Conservation (phyloP, 2,888 invertebrate species). For the Andrena praecox region DNA sequence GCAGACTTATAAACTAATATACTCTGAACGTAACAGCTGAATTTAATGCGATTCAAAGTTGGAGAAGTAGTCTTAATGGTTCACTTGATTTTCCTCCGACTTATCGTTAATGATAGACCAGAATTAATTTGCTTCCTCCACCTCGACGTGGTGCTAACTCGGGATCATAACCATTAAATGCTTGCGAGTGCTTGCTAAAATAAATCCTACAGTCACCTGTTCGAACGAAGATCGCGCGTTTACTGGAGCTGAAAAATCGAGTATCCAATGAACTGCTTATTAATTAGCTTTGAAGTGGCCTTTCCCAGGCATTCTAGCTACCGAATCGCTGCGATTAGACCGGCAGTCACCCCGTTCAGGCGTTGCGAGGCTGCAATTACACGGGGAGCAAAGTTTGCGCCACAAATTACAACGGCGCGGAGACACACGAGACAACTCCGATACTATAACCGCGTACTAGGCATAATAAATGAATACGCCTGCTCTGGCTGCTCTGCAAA, state of each 20-base stretch:
- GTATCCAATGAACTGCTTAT: neutral
- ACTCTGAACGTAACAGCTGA: too few species aligned
- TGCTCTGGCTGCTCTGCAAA: neutral
- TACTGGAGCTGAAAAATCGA: neutral
- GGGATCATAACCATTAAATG: too few species aligned
- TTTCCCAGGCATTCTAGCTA: slow-evolving; percentile 1
- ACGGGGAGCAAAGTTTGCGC: slow-evolving; percentile 56
- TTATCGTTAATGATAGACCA: too few species aligned
- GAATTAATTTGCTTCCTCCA: too few species aligned
- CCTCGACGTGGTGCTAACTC: too few species aligned
- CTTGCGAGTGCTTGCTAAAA: neutral
- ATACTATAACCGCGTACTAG: neutral
- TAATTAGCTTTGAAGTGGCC: slow-evolving; percentile 30
- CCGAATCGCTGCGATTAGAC: slow-evolving; percentile 22
- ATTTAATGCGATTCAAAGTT: too few species aligned
- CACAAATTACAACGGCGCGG: slow-evolving; percentile 46
- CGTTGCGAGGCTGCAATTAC: slow-evolving; percentile 62
- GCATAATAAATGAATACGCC: slow-evolving; percentile 32
- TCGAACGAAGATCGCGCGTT: neutral
- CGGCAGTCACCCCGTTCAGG: slow-evolving; percentile 28
- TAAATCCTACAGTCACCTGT: neutral
- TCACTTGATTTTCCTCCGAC: too few species aligned
- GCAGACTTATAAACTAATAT: too few species aligned
- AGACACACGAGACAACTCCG: slow-evolving; percentile 34
- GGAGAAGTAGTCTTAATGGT: too few species aligned